These are phyloP conservation scores for Epiblema foenella DNA, from an alignment of 2,888 invertebrate species.

Conservation along the genomic window DNA sequence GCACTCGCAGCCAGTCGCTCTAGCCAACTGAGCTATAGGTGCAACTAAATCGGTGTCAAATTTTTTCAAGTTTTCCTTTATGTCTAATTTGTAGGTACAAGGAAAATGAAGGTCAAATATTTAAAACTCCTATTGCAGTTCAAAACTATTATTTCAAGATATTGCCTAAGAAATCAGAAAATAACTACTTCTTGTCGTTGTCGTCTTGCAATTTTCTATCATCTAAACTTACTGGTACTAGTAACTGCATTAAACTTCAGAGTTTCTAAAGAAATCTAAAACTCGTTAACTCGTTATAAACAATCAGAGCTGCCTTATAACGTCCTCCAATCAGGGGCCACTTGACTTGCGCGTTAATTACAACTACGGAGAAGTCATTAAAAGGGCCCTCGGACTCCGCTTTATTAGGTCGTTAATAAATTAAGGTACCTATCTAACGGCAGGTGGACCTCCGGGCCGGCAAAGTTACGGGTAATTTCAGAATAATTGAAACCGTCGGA, in stretches of 20 bases:
- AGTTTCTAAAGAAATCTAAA: neutral
- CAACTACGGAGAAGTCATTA: slow-evolving; percentile 53
- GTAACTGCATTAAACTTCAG: neutral
- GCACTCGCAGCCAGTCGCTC: too few species aligned
- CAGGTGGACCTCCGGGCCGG: slow-evolving; percentile 47
- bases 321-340: slow-evolving; percentile 29
- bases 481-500: slow-evolving; percentile 38
- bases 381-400: slow-evolving; percentile 51
- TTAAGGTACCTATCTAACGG: slow-evolving; percentile 55
- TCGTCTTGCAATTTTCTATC: too few species aligned
- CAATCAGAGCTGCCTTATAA: slow-evolving; percentile 3
- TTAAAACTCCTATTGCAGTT: too few species aligned
- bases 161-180: too few species aligned
- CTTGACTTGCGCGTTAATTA: slow-evolving; percentile 47
- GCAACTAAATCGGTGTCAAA: too few species aligned
- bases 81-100: too few species aligned
- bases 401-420: slow-evolving; percentile 66
- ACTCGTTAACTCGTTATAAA: slow-evolving; percentile 2
- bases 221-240: too few species aligned
- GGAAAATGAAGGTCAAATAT: too few species aligned
- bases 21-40: too few species aligned
- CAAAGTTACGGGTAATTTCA: slow-evolving; percentile 32
- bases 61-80: too few species aligned
- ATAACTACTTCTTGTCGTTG: too few species aligned
- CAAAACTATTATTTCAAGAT: too few species aligned